Conservation (phyloP, 1,140 invertebrate genomes). For the Panagrolaimus sp. region DNA sequence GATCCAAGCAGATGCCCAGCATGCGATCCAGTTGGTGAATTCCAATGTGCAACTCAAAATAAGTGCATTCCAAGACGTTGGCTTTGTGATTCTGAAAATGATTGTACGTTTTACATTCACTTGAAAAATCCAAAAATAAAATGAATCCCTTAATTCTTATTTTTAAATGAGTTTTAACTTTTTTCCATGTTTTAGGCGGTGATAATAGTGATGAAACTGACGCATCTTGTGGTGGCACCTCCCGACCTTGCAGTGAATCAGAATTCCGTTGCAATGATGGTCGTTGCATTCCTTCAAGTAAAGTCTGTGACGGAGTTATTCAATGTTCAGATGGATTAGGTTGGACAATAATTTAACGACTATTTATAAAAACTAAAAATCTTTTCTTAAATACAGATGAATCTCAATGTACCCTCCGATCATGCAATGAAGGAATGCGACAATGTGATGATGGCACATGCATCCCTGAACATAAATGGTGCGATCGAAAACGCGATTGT, state of each 20-base stretch:
- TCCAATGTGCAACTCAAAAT: conserved; percentile 66
- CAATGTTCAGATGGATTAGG: conserved; percentile 47
- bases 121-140: no score
- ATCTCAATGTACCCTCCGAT: conserved; percentile 49
- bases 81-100: conserved; percentile 73
- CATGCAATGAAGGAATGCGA: conserved; percentile 40
- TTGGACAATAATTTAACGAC: no score
- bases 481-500: conserved; percentile 49
- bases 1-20: conserved; percentile 35
- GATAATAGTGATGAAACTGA: conserved; percentile 58
- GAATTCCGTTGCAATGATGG: conserved; percentile 92
- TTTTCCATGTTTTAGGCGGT: no score
- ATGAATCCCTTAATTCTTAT: no score
- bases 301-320: conserved; percentile 31
- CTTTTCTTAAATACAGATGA: no score
- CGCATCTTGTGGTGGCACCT: conserved; percentile 46
- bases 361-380: no score
- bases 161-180: no score
- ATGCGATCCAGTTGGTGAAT: conserved; percentile 56
- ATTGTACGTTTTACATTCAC: no score
- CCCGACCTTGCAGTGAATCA: conserved; percentile 61
- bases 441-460: conserved; percentile 58
- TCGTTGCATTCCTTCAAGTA: conserved; percentile 77
- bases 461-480: conserved; percentile 53
- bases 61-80: conserved; percentile 86